Percentiles rank a stretch among this genome's conserved stretches.
Evolutionary conservation across 2,888 invertebrate species (phyloP).

Genomic region (Magallana nippona): DNA sequence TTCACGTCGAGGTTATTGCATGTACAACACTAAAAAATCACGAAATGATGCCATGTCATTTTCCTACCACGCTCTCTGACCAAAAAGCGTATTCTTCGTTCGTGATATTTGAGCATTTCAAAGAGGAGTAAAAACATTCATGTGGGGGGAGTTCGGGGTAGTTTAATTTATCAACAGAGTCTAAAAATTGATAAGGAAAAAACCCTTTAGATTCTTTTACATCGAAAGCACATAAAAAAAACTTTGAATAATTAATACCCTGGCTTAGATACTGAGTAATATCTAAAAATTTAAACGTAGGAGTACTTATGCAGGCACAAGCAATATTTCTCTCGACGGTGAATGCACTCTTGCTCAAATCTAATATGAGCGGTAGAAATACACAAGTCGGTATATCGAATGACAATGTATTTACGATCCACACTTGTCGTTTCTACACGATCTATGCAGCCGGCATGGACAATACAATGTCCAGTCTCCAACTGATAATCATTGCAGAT

Average conservation of each 20-base stretch:
- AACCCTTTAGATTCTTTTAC: slow-evolving; percentile 53
- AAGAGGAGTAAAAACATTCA: slow-evolving; percentile 37
- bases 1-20: slow-evolving; percentile 41
- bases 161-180: slow-evolving; percentile 39
- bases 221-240: slow-evolving; percentile 55
- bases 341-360: slow-evolving; percentile 42
- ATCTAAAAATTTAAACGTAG: slow-evolving; percentile 52
- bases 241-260: slow-evolving; percentile 53
- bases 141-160: slow-evolving; percentile 42
- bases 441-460: too few relatives aligned
- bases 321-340: slow-evolving; percentile 1
- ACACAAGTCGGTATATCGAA: too few relatives aligned
- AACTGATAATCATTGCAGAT: too few relatives aligned
- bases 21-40: slow-evolving; percentile 61
- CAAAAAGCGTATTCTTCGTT: slow-evolving; percentile 41
- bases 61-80: slow-evolving; percentile 51
- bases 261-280: slow-evolving; percentile 53
- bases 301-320: slow-evolving; percentile 47
- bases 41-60: slow-evolving; percentile 51
- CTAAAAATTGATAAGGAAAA: slow-evolving; percentile 52
- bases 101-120: slow-evolving; percentile 42
- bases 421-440: too few relatives aligned
- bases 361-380: too few relatives aligned
- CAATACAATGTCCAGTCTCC: too few relatives aligned
- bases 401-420: too few relatives aligned